Conservation (phyloP, 2,113 vertebrate species). For the Zootoca vivipara region DNA sequence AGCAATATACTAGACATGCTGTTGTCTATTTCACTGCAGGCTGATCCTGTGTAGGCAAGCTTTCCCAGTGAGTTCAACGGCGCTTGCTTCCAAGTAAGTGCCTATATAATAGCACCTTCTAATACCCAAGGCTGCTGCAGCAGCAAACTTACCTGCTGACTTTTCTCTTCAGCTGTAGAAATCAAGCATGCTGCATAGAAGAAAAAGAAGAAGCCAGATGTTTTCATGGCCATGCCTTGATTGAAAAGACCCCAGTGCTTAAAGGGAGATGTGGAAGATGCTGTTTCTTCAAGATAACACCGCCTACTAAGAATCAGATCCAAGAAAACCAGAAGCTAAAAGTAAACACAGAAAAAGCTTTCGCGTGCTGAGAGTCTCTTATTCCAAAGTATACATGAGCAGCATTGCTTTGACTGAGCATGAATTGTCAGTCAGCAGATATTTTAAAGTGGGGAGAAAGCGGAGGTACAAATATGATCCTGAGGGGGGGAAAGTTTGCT, state of each 20-base stretch:
- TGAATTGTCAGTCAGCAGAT: slow-evolving; percentile 53
- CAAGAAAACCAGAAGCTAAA: slow-evolving; percentile 69
- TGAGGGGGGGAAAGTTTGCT: slow-evolving; percentile 54
- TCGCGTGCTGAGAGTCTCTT: slow-evolving; percentile 42
- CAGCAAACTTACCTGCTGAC: slow-evolving; percentile 53
- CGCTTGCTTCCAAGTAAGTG: neutral
- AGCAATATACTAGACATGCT: neutral
- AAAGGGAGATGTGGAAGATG: slow-evolving; percentile 43
- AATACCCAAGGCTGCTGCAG: neutral
- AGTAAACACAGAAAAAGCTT: slow-evolving; percentile 54
- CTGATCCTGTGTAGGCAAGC: neutral
- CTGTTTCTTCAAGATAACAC: slow-evolving; percentile 59
- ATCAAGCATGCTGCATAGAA: slow-evolving; percentile 51
- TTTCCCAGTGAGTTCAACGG: neutral
- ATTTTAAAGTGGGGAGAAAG: slow-evolving; percentile 48
- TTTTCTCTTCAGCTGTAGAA: slow-evolving; percentile 54
- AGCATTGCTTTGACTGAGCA: slow-evolving; percentile 42
- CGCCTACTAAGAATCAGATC: slow-evolving; percentile 65
- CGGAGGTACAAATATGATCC: slow-evolving; percentile 30
- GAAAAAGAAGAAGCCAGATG: slow-evolving; percentile 61
- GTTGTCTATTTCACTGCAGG: neutral
- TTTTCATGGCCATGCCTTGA: slow-evolving; percentile 61
- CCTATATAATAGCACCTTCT: neutral
- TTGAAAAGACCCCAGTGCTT: slow-evolving; percentile 54
- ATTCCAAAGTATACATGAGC: slow-evolving; percentile 44